Percentiles rank a stretch among this genome's conserved stretches.
These are phyloP conservation scores for Blastobasis adustella DNA, from an alignment of 2,888 invertebrate species.

Conservation along the genomic window DNA sequence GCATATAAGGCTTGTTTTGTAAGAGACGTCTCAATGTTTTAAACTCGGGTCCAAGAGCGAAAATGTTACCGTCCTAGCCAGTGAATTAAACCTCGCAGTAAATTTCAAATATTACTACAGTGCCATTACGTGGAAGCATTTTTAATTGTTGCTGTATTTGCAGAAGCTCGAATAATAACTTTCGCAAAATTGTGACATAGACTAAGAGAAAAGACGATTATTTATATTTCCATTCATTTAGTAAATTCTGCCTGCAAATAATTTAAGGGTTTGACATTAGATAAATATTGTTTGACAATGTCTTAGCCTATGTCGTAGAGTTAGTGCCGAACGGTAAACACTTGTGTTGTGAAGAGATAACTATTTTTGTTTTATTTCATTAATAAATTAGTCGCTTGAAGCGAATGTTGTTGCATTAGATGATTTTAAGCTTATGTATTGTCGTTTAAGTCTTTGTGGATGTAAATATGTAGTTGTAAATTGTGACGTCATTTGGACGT, in stretches of 20 bases:
- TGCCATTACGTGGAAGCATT: constrained; percentile 11
- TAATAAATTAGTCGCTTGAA: constrained; percentile 36
- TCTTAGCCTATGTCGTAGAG: constrained; percentile 31
- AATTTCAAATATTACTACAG: neutral
- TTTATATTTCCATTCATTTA: no score
- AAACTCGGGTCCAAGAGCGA: constrained; percentile 38
- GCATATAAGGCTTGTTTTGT: constrained; percentile 37
- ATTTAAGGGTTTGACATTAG: no score
- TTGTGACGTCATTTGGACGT: constrained; percentile 39
- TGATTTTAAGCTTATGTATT: constrained; percentile 41
- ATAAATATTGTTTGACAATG: no score
- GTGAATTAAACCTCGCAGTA: constrained; percentile 24
- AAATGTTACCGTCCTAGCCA: constrained; percentile 60
- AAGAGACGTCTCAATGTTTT: constrained; percentile 41
- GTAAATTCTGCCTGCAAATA: no score
- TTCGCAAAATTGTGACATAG: constrained; percentile 28
- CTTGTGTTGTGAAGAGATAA: constrained; percentile 37
- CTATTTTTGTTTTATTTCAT: constrained; percentile 26
- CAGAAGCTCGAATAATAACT: constrained; percentile 17
- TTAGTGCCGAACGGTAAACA: constrained; percentile 49
- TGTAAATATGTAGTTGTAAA: constrained; percentile 24
- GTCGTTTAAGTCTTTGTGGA: constrained; percentile 25
- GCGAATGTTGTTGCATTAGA: constrained; percentile 46
- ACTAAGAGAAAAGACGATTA: constrained; percentile 15
- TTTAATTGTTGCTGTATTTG: constrained; percentile 10